phyloP scores from a whole-genome alignment of 2,113 vertebrate genomes.

The Leucoraja erinaceus region DNA sequence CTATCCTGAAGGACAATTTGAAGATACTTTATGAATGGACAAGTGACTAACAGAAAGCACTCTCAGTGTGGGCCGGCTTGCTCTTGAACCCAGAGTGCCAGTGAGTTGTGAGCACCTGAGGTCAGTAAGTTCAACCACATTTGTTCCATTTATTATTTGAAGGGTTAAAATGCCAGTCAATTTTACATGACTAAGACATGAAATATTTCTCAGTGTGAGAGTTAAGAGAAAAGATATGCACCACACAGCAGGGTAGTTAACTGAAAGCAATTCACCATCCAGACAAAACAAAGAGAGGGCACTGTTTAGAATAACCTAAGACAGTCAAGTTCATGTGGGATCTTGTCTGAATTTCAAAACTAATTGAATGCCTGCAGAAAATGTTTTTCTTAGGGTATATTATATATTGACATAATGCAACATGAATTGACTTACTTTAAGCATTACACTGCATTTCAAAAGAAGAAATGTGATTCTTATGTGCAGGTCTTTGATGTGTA shows the following conservation, averaged over 20 bases:
- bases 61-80: neutral
- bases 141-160: conserved; percentile 37
- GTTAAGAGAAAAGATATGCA: conserved; percentile 33
- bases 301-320: conserved; percentile 38
- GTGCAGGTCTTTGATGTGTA: conserved; percentile 36
- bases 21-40: neutral
- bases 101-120: conserved; percentile 30
- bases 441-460: conserved; percentile 37
- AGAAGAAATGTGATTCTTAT: conserved; percentile 38
- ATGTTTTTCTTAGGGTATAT: conserved; percentile 38
- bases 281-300: conserved; percentile 38
- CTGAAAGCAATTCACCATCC: conserved; percentile 39
- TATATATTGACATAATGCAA: conserved; percentile 38
- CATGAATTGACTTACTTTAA: conserved; percentile 36
- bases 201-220: conserved; percentile 32
- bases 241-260: conserved; percentile 33
- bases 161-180: conserved; percentile 36
- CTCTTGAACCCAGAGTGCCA: neutral
- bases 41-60: neutral
- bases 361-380: conserved; percentile 37
- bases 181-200: conserved; percentile 36
- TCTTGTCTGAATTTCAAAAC: conserved; percentile 39
- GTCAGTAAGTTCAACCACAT: conserved; percentile 31
- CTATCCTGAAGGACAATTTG: neutral
- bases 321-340: conserved; percentile 37